phyloP scores from a whole-genome alignment of 1,140 invertebrate genomes.

The Idris sp. region DNA sequence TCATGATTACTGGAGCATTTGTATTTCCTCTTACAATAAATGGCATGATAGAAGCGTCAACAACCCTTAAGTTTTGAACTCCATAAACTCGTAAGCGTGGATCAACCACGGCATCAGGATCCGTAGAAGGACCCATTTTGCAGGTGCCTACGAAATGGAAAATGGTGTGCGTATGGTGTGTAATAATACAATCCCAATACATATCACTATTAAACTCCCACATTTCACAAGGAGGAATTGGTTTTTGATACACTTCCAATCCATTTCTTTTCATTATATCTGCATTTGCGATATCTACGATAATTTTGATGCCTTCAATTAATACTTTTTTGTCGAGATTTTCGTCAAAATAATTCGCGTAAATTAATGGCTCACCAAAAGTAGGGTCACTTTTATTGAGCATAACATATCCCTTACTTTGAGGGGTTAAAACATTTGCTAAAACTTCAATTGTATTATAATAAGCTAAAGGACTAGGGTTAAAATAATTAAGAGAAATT shows the following conservation, averaged over 20 bases:
- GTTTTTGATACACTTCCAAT: neutral
- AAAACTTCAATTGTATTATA: neutral
- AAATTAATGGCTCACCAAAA: neutral
- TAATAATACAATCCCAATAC: neutral
- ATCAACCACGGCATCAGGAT: neutral
- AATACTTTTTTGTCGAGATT: neutral
- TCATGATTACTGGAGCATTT: constrained; percentile 1
- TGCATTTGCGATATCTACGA: neutral
- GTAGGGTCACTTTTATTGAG: neutral
- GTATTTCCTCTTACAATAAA: neutral
- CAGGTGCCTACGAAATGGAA: neutral
- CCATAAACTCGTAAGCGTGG: constrained; percentile 1
- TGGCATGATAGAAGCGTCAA: no score
- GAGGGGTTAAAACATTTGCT: neutral
- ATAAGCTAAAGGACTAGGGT: neutral
- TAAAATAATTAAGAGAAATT: no score
- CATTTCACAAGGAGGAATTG: neutral
- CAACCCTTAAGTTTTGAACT: neutral
- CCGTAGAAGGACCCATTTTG: neutral
- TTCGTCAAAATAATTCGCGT: neutral
- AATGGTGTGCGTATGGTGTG: neutral
- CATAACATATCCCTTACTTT: neutral
- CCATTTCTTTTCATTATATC: neutral
- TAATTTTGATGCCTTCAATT: neutral
- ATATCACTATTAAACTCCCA: neutral